Base-by-base conservation (phyloP, 2,113 vertebrate species). In the Lasiurus cinereus region DNA sequence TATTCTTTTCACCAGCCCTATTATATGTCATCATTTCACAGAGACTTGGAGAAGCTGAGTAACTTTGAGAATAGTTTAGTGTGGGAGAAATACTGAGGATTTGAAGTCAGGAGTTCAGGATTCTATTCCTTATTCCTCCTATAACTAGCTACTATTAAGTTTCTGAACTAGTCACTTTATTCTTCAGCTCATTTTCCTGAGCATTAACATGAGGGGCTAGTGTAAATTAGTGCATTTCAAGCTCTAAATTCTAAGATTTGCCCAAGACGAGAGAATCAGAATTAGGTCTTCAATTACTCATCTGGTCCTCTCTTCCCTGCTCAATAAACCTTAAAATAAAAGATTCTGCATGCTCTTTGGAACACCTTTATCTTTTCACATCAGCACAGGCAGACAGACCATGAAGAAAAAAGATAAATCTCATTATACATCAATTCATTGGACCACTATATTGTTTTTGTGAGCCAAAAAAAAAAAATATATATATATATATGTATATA, bases 281-380 rank as follows among this genome's bases (percentile, higher is more conserved):
- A 80, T 83, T 66, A 92, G 43, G 31, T 92, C 50, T 93, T 92
- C 56, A 43, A 22, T 93, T 69, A 86, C n/a, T 93, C 86, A 59
- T 82, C 59, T 66, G 21, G 13, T 78, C 31, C n/a, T 85, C 15
- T 85, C 39, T 73, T 62, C 15, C 69, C 24, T 84, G 29, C 29
- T 84, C 85, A 80, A 62, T 77, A 91, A 31, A 70, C 3, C 67
- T 33, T 31, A 84, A 94, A 90, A 46, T 67, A 86, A 96, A 88
- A 64, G 73, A 67, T n/a, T 22, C 33, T 59, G 13, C n/a, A 50
- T 19, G 3, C 18, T 13, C 73, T 50, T 31, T 18, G 2, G 14
- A 73, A 31, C 29, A 46, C 3, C 24, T 31, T 77, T 11, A 36
- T 80, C 62, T 48, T 82, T 56, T 91, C 87, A 59, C 14, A 36